Percentiles rank a stretch among this genome's conserved stretches.
These are phyloP conservation scores for Microcebus lehilahytsara DNA, from an alignment of 2,113 vertebrate genomes.

Conservation along the genomic window DNA sequence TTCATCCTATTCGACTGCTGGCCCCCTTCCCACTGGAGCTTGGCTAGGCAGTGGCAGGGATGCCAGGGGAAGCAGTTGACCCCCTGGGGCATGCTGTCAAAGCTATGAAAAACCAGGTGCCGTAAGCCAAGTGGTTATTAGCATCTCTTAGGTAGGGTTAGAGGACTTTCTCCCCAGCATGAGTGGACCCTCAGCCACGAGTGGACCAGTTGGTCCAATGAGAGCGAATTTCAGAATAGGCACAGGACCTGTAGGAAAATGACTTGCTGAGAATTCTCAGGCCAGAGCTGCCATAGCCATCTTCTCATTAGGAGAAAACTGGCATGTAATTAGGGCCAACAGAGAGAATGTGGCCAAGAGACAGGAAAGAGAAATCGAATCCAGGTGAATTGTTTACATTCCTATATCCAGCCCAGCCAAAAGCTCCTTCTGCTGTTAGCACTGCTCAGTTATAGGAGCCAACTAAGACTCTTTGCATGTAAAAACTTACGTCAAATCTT, in stretches of 20 bases:
- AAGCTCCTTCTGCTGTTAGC: background rate
- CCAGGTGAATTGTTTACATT: background rate
- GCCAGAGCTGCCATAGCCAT: background rate
- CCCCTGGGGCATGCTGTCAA: background rate
- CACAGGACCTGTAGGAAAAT: background rate
- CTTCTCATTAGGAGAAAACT: background rate
- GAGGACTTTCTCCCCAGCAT: background rate
- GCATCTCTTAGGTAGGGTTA: background rate
- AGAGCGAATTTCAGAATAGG: background rate
- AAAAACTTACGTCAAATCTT: background rate
- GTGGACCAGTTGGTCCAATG: background rate
- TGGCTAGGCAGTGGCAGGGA: background rate
- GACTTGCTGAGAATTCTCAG: background rate
- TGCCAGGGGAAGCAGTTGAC: background rate
- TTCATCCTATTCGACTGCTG: background rate
- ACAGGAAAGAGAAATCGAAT: background rate
- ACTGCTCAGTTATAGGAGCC: background rate
- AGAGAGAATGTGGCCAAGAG: background rate
- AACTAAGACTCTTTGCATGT: background rate
- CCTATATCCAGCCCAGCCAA: background rate
- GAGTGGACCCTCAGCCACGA: background rate
- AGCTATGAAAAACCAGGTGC: background rate
- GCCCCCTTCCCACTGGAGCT: background rate
- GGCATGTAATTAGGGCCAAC: background rate
- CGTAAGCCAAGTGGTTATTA: background rate